Base-by-base conservation (phyloP, 2,888 invertebrate genomes). In the Sarcophaga caerulescens region DNA sequence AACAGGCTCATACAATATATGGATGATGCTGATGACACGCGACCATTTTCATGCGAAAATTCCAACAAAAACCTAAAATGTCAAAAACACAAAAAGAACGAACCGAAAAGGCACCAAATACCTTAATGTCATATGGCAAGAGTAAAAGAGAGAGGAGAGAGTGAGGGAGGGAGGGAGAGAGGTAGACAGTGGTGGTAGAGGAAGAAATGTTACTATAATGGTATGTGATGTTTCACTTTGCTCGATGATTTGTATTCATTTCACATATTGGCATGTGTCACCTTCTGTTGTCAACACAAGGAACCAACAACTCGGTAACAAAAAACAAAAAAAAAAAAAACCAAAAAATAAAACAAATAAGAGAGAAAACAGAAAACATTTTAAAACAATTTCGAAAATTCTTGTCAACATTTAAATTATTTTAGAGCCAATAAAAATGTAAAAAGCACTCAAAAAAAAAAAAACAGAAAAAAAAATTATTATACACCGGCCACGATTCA, bases 191-290 rank as follows among this genome's bases (percentile, higher is more conserved):
- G 57, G 6, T 0, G 57, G 14, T 1, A 35, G 21, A 74, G 60
- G 12, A 12, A 12, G 21, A 35, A 10, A 4, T 62, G 52, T 2
- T 35, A 6, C 45, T 70, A 70, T 80, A 76, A 75, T 82, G 71
- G 75, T 76, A 82, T 81, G 77, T 86, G 84, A 86, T 86, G 86
- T 86, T 86, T 86, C 86, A 86, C 86, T 86, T 84, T 81, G 81
- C 78, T 47, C 74, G 23, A 81, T 86, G 86, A 86, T 86, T 86
- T 86, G 86, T 84, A 86, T 86, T 86, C 86, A 84, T 84, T 84
- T 84, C 86, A 77, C 75, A 78, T 84, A 86, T 84, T 86, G 84
- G 86, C 86, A 86, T 86, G 86, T 86, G 86, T 86, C 86, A 86
- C 86, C 86, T 86, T 86, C 80, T 78, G 84, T 86, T 84, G 86